Conservation (phyloP, 2,113 vertebrate genomes). For the Centrocercus urophasianus region DNA sequence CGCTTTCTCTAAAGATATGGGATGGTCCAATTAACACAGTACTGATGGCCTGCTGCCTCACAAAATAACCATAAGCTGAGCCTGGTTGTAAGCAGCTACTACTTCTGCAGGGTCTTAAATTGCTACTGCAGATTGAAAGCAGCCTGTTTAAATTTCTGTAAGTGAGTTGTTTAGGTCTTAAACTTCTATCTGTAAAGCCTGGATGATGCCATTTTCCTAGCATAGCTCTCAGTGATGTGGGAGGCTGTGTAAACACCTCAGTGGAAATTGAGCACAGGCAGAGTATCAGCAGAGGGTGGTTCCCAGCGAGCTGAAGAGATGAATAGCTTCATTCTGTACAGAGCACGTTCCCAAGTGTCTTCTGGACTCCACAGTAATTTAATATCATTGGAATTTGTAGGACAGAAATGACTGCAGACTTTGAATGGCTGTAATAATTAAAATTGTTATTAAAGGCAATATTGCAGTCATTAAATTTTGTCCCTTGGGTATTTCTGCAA, state of each 20-base stretch:
- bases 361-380: constrained; percentile 14
- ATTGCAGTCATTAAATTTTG: constrained; percentile 4
- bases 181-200: neutral
- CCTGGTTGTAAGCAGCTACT: neutral
- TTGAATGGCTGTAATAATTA: constrained; percentile 14
- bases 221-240: neutral
- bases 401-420: constrained; percentile 29
- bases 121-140: neutral
- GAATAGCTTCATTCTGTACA: neutral
- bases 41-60: neutral
- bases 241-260: neutral
- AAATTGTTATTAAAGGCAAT: constrained; percentile 26
- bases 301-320: neutral
- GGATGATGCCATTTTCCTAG: neutral
- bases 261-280: neutral
- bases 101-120: neutral
- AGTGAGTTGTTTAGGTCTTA: neutral
- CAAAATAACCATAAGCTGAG: neutral
- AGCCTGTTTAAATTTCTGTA: neutral
- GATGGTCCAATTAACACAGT: neutral
- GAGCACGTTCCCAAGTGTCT: neutral
- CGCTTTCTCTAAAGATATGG: neutral
- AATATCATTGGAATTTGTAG: constrained; percentile 30
- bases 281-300: neutral
- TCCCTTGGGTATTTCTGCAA: neutral